These are phyloP conservation scores for Spodoptera littoralis DNA, from an alignment of 2,888 invertebrate genomes.

Conservation along the genomic window DNA sequence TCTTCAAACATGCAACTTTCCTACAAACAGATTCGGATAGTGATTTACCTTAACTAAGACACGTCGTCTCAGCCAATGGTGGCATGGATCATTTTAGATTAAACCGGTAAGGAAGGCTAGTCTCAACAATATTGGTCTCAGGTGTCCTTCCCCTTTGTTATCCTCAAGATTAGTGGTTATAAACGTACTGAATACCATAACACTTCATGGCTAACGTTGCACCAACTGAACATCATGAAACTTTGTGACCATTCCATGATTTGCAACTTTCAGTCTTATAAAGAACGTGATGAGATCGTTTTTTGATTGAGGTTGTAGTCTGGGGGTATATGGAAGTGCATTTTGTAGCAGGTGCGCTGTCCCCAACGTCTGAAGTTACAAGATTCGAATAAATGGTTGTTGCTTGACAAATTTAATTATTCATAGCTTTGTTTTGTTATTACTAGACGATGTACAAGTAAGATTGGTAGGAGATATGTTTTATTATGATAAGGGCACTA, in stretches of 20 bases:
- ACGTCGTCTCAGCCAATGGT: no score
- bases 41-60: no score
- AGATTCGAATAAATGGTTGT: slow-evolving; percentile 65
- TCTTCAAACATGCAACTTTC: no score
- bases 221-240: slow-evolving; percentile 41
- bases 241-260: slow-evolving; percentile 19
- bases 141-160: slow-evolving; percentile 44
- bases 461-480: background rate
- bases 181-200: slow-evolving; percentile 37
- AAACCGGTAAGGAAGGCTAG: background rate
- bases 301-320: background rate
- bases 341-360: slow-evolving; percentile 75
- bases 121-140: slow-evolving; percentile 19
- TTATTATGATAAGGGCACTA: no score
- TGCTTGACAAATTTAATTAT: slow-evolving; percentile 72
- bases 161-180: slow-evolving; percentile 28
- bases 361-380: slow-evolving; percentile 61
- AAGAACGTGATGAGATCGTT: rapidly evolving
- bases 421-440: slow-evolving; percentile 59
- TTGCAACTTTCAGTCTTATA: slow-evolving; percentile 29
- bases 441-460: background rate
- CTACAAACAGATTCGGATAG: no score
- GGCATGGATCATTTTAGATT: no score
- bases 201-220: slow-evolving; percentile 44
- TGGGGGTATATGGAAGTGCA: slow-evolving; percentile 59